Conservation (phyloP, 2,888 invertebrate genomes). For the Rhamnusium bicolor region DNA sequence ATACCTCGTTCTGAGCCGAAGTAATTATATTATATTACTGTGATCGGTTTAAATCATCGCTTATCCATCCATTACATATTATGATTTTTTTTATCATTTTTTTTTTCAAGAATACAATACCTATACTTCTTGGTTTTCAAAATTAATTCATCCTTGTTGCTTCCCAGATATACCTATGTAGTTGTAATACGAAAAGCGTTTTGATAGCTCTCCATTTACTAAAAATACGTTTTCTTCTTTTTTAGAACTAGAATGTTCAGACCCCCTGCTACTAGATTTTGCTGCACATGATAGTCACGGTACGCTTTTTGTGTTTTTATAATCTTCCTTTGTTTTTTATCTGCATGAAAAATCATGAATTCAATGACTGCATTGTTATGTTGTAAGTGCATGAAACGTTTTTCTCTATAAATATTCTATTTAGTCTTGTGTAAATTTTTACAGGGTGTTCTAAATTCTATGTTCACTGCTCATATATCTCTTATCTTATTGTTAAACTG, state of each 20-base stretch:
- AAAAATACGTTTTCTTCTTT: conserved; percentile 2
- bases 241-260: conserved; percentile 48
- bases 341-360: background rate
- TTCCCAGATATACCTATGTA: background rate
- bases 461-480: too few relatives aligned
- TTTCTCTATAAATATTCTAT: background rate
- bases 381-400: background rate
- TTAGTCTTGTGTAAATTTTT: too few relatives aligned
- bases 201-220: background rate
- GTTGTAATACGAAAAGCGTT: background rate
- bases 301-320: conserved; percentile 62
- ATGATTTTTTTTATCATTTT: too few relatives aligned
- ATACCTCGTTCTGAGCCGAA: too few relatives aligned
- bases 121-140: too few relatives aligned
- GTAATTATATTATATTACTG: too few relatives aligned
- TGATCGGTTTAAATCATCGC: too few relatives aligned
- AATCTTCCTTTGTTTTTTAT: background rate
- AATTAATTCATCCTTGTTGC: too few relatives aligned
- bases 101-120: too few relatives aligned
- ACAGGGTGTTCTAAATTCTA: too few relatives aligned
- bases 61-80: too few relatives aligned
- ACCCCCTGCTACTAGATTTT: conserved; percentile 72
- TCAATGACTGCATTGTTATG: background rate
- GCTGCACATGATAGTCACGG: conserved; percentile 71
- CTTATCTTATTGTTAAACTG: too few relatives aligned